Evolutionary conservation across 2,113 vertebrate species (phyloP).

Genomic region (Hippoglossus stenolepis): DNA sequence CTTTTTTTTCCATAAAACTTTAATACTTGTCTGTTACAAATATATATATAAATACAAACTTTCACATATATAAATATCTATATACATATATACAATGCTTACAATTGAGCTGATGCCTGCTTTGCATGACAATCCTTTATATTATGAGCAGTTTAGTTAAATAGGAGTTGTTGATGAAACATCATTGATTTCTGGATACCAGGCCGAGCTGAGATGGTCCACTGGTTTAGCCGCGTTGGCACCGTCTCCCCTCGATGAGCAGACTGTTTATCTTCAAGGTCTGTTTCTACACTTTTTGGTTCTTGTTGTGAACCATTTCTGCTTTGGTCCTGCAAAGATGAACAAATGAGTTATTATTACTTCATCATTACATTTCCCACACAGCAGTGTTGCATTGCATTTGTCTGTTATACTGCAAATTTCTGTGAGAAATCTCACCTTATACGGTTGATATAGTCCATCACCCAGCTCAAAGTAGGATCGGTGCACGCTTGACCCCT

Average conservation of each 20-base stretch:
- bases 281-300: not conserved
- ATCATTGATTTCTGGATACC: no score
- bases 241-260: not conserved
- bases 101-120: constrained; percentile 27
- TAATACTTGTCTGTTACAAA: not conserved
- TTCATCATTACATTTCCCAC: not conserved
- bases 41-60: not conserved
- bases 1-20: constrained; percentile 8
- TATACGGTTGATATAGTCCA: constrained; percentile 50
- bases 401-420: not conserved
- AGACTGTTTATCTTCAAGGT: not conserved
- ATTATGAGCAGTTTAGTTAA: not conserved
- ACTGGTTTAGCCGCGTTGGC: not conserved
- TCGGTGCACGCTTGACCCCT: constrained; percentile 56
- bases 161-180: not conserved
- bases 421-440: constrained; percentile 46
- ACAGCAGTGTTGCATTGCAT: not conserved
- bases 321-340: constrained; percentile 55
- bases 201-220: not conserved
- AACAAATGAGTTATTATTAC: not conserved
- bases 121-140: not conserved
- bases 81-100: not conserved
- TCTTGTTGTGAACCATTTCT: constrained; percentile 42
- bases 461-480: constrained; percentile 72
- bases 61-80: not conserved